Base-by-base conservation (phyloP, 1,140 invertebrate species). In the Dermatophagoides farinae region DNA sequence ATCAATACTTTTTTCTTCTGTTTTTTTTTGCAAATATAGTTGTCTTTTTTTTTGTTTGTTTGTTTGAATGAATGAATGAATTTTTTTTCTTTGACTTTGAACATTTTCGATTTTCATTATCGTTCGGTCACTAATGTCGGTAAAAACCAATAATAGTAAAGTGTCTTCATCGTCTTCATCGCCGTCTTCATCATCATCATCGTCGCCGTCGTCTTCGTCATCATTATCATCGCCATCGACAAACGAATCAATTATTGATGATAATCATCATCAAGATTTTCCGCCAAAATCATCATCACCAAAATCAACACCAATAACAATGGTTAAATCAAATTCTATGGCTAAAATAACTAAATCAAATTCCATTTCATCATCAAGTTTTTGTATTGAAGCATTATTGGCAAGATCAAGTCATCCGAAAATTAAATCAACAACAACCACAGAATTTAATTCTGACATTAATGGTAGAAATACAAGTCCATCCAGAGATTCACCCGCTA, bases 331-430 rank as follows among this genome's bases (percentile, higher is more conserved):
- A 4, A 31, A 4, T 31, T 31, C 31, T 2, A 31, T 8, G 2
- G 25, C 53, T 39, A 55, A 25, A 52, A 39, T 52, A 22, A 5
- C 23, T 22, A 52, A 52, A 14, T 10, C 41, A 52, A 52, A 52
- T 38, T 14, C 11, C 1, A 52, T 38, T n/a, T 22, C 31, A 9
- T 47, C 57, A 37, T 60, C 58, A 16, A 60, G 25, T 25, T 60
- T 60, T 52, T 60, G 58, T 43, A 60, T 60, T 22, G 58, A 60
- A 16, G 58, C 58, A 12, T 22, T 60, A 16, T 52, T 60, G 47
- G 58, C 58, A 10, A n/a, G 58, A 20, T 22, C 41, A 1, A 37
- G 52, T 50, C 12, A 10, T 16, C 11, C 38, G 6, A 31, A 38
- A 31, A 18, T 16, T 16, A 31, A 37, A 31, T 37, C 51, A 38